Conservation (phyloP, 2,888 invertebrate species). For the Stenodema calcarata region DNA sequence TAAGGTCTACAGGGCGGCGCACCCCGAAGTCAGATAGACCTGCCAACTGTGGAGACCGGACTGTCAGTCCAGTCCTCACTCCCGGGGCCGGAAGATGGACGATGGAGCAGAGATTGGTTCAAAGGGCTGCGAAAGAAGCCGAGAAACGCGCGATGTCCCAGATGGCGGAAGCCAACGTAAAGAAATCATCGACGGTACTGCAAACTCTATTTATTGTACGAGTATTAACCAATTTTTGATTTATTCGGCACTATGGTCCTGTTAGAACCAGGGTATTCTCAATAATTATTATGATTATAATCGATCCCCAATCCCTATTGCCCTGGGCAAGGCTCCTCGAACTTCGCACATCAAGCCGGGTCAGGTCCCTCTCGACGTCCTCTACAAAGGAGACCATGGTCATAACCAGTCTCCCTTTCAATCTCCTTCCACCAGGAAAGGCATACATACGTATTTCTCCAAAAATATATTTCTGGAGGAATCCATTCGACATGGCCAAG, state of each 20-base stretch:
- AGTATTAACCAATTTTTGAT: too few species aligned
- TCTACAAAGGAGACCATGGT: not conserved
- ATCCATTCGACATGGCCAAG: not conserved
- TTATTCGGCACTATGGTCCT: too few species aligned
- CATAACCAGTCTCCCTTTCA: not conserved
- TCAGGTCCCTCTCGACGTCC: not conserved
- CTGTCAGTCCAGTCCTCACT: not conserved
- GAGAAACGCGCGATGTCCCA: not conserved
- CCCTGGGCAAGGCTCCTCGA: constrained; percentile 57
- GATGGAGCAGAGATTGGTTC: not conserved
- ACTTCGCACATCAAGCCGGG: not conserved
- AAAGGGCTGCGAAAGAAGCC: not conserved
- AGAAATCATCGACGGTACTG: not conserved
- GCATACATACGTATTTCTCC: not conserved
- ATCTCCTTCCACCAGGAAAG: not conserved
- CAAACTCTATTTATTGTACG: too few species aligned
- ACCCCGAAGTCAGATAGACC: not conserved
- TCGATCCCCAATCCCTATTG: constrained; percentile 74
- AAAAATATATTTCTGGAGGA: not conserved
- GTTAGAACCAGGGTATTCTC: too few species aligned
- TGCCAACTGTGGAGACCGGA: not conserved
- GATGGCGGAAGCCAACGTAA: not conserved
- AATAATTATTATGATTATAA: too few species aligned
- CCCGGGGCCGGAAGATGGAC: not conserved
- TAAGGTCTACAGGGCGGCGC: not conserved